Percentiles rank a stretch among this genome's conserved stretches.
These are phyloP conservation scores for Euborellia annulipes DNA, from an alignment of 1,140 invertebrate genomes.

Conservation along the genomic window DNA sequence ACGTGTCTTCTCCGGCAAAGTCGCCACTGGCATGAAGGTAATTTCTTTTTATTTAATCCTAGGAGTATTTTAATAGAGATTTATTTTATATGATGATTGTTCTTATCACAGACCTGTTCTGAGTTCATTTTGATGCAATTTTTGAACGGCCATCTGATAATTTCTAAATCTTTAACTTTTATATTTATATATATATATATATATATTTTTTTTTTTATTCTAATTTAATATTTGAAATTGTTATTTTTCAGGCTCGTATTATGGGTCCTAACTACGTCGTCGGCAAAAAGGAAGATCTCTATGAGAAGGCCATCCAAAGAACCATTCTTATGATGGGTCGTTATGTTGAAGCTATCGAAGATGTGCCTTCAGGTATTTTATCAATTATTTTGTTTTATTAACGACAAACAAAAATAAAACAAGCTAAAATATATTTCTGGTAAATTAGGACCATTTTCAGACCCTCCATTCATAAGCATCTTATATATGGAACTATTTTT, in stretches of 20 bases:
- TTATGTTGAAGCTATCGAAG: slow-evolving; percentile 98
- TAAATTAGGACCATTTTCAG: neutral
- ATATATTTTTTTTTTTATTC: no score
- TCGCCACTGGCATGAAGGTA: slow-evolving; percentile 18
- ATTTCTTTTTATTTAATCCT: no score
- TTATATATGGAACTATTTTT: no score
- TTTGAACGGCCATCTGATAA: slow-evolving; percentile 1
- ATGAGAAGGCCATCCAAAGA: slow-evolving; percentile 97
- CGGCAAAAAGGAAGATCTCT: slow-evolving; percentile 98
- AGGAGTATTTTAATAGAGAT: no score
- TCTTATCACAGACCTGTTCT: slow-evolving; percentile 5
- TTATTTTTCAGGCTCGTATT: slow-evolving; percentile 94
- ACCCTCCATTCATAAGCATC: no score
- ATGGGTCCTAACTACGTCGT: slow-evolving; percentile 97
- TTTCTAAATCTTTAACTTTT: neutral
- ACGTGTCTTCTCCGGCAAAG: slow-evolving; percentile 96
- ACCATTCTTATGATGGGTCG: slow-evolving; percentile 99
- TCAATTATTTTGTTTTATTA: slow-evolving; percentile 6
- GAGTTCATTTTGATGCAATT: neutral
- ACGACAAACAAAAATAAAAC: no score
- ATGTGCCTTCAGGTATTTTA: slow-evolving; percentile 80
- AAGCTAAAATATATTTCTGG: neutral
- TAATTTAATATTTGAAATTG: slow-evolving; percentile 33
- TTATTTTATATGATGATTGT: slow-evolving; percentile 16
- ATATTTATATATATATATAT: no score